Evolutionary conservation across 2,888 invertebrate genomes (phyloP), one percentile per base, ranked within the genome.

Genomic region (Caenorhabditis uteleia): DNA sequence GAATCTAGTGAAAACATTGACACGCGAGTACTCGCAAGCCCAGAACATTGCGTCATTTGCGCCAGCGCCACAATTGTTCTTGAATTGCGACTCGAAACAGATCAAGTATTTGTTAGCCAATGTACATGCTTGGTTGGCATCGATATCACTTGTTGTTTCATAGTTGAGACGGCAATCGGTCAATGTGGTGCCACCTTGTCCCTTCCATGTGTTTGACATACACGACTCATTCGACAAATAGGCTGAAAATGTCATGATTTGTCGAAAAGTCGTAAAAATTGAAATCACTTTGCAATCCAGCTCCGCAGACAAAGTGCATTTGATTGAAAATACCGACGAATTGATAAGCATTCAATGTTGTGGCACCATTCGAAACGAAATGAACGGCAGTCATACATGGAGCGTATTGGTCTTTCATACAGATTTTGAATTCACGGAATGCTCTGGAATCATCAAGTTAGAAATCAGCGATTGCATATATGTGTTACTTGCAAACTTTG

Each of bases 291-390:
- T 74, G 71, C 60, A 74, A 48, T 60, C 77, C 77, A 47, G 70
- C 77, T 43, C 77, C 77, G 53, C 77, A 77, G 38, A 70, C 62
- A 49, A 69, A 77, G 64, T 77, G 77, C 64, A 75, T 66, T 51
- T 75, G 74, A 49, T 74, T 75, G 65, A 75, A 77, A 39, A 74
- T 59, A 10, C 70, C 71, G 34, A 71, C 64, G 25, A 69, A 75
- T 34, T 67, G 65, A 68, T 75, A 77, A 39, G 74, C 68, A 10
- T 61, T 54, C 38, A 65, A 48, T 12, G 62, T 34, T 26, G 51
- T 54, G 14, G 62, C 64, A 25, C 64, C 58, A 29, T 56, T 51
- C 2, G 53, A 64, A 20, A 67, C 65, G 39, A 71, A 70, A 38
- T 62, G 60, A 20, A 56, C 47, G 29, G 75, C 55, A 16, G 46